A percentile compares a stretch with the other conserved stretches of the same genome.
These are phyloP conservation scores for Crotalus adamanteus DNA, from an alignment of 2,797 vertebrate genomes.

Conservation along the genomic window DNA sequence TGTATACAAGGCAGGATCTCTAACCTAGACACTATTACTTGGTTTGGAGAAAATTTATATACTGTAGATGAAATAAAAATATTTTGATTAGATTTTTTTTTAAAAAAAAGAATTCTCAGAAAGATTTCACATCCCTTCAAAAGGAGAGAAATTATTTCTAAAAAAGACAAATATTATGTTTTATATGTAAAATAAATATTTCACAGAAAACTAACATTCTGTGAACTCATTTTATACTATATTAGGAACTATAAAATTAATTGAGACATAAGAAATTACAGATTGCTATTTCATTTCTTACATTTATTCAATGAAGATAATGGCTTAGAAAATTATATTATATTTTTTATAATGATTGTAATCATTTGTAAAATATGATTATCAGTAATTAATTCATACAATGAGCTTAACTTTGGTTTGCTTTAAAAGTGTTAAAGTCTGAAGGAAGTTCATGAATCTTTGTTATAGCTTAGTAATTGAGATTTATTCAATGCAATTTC, in stretches of 20 bases:
- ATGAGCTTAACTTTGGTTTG: constrained; percentile 3
- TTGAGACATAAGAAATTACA: not conserved
- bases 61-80: not conserved
- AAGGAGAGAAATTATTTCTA: not conserved
- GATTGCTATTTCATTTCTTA: constrained; percentile 12
- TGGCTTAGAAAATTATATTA: not conserved
- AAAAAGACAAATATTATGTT: not conserved
- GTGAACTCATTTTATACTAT: not conserved
- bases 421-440: not conserved
- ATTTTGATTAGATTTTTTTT: not conserved
- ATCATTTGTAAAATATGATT: not conserved
- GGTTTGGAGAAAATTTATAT: not conserved
- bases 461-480: constrained; percentile 10
- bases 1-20: not conserved
- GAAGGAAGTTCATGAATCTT: not conserved
- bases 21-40: not conserved
- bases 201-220: not conserved
- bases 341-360: not conserved
- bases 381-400: constrained; percentile 16
- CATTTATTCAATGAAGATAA: constrained; percentile 21
- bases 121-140: not conserved
- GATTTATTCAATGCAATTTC: constrained; percentile 22
- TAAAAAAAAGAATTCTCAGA: not conserved
- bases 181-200: not conserved
- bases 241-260: not conserved